Base-by-base conservation (phyloP, 2,113 vertebrate species). In the Psilopsiagon aymara region DNA sequence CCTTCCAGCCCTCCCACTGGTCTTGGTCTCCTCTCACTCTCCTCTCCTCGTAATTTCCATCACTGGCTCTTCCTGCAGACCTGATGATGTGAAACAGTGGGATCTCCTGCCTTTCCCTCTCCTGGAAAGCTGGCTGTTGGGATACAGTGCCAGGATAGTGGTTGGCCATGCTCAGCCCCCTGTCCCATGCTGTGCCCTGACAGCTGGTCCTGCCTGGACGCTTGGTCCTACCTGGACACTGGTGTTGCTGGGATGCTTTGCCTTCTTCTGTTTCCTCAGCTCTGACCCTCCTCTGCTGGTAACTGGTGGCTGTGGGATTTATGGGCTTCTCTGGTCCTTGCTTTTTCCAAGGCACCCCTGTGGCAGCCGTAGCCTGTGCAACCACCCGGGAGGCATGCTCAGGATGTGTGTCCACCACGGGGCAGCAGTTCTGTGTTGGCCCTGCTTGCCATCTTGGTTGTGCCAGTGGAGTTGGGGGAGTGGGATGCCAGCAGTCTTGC, bases 81-180 rank as follows among this genome's bases (percentile, higher is more conserved):
- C 41, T 25, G 43, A 33, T 0, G 11, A 9, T 1, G 41, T 2
- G 1, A 4, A 29, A 71, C 33, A 7, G 28, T 2, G 53, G 35
- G 7, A 1, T 39, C 37, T 57, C 18, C 41, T 39, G 43, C 39
- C 31, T 37, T 33, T 33, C 18, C 55, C 60, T 21, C 82, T 57
- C 28, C 78, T 11, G 37, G 63, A 7, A 39, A 37, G 44, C 51
- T 1, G 21, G 14, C 21, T 0, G 1, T 6, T 20, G 63, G 75
- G 41, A 9, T 41, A 17, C 2, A 3, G 11, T 35, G 28, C 6
- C 1, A 2, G 62, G 51, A 12, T 1, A 7, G n/a, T 6, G 11
- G 8, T 0, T 2, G 0, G n/a, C 49, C 1, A 0, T 29, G 78
- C 52, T 75, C 47, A 18, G 52, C 46, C 57, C 19, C 33, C 55